phyloP scores from a whole-genome alignment of 2,888 invertebrate species.

The Hypercompe scribonia region DNA sequence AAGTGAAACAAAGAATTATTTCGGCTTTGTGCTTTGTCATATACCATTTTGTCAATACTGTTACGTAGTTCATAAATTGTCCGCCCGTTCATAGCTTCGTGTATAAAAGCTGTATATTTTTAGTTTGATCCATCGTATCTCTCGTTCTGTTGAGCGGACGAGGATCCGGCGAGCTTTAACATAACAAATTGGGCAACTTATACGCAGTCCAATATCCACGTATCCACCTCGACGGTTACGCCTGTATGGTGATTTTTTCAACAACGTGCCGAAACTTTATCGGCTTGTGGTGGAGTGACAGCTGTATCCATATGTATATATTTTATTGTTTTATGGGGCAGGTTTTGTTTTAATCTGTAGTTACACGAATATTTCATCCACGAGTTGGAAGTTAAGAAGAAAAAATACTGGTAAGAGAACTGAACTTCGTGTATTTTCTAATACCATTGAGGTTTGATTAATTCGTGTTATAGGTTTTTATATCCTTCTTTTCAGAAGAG shows the following conservation, averaged over 20 bases:
- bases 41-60: not conserved
- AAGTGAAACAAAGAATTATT: not conserved
- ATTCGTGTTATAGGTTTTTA: too few species aligned
- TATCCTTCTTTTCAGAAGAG: too few species aligned
- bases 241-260: constrained; percentile 43
- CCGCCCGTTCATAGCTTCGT: constrained; percentile 5
- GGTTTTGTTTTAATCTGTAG: not conserved
- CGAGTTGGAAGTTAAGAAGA: not conserved
- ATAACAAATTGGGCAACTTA: constrained; percentile 81
- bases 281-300: constrained; percentile 2
- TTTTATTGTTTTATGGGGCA: not conserved
- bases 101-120: constrained; percentile 60
- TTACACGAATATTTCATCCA: not conserved
- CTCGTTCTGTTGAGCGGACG: constrained; percentile 69
- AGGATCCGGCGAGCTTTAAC: constrained; percentile 67
- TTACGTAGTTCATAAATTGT: not conserved
- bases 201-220: constrained; percentile 59
- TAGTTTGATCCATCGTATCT: constrained; percentile 69
- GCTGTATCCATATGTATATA: not conserved
- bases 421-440: too few species aligned
- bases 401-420: too few species aligned
- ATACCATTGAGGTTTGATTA: too few species aligned
- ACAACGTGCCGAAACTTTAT: constrained; percentile 34
- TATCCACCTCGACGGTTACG: constrained; percentile 26
- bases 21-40: not conserved